Percentiles rank a stretch among this genome's conserved stretches.
Conservation (phyloP, 2,797 vertebrate species). For the Artibeus jamaicensis region DNA sequence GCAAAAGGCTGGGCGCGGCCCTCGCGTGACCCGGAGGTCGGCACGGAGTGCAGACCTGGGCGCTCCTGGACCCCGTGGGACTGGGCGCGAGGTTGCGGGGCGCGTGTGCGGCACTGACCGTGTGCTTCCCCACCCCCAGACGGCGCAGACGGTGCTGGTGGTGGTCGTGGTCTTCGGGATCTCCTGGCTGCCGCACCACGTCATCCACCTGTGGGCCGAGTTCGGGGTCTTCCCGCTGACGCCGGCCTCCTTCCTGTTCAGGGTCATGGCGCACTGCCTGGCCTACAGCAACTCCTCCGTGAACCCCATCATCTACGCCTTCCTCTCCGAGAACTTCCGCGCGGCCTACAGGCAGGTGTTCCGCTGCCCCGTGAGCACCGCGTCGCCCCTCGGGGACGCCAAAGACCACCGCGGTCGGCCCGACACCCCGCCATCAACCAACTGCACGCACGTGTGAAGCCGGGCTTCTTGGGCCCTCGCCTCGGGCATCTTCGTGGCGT, state of each 20-base stretch:
- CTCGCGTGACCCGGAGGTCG: neutral
- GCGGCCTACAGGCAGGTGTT: slow-evolving; percentile 98
- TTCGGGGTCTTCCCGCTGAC: slow-evolving; percentile 96
- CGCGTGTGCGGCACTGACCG: neutral
- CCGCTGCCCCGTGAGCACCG: slow-evolving; percentile 85
- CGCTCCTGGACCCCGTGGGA: neutral
- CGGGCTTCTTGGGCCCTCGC: no score
- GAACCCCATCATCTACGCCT: slow-evolving; percentile 98
- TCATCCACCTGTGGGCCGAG: slow-evolving; percentile 96
- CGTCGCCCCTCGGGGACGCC: slow-evolving; percentile 84
- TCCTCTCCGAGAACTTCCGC: slow-evolving; percentile 98
- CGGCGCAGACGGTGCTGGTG: slow-evolving; percentile 96
- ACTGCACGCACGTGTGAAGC: slow-evolving; percentile 92
- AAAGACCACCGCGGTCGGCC: slow-evolving; percentile 90
- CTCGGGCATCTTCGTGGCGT: no score
- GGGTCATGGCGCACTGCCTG: slow-evolving; percentile 94
- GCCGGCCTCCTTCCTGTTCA: slow-evolving; percentile 94
- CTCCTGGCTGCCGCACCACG: slow-evolving; percentile 97
- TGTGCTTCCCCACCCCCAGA: slow-evolving; percentile 53
- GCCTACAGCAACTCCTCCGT: slow-evolving; percentile 99
- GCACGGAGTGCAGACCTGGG: fast-evolving
- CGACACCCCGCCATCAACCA: slow-evolving; percentile 92
- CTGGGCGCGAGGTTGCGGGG: fast-evolving
- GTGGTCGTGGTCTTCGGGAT: slow-evolving; percentile 98
- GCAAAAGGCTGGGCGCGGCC: neutral